phyloP scores from a whole-genome alignment of 2,888 invertebrate species.

The Thereva nobilitata region DNA sequence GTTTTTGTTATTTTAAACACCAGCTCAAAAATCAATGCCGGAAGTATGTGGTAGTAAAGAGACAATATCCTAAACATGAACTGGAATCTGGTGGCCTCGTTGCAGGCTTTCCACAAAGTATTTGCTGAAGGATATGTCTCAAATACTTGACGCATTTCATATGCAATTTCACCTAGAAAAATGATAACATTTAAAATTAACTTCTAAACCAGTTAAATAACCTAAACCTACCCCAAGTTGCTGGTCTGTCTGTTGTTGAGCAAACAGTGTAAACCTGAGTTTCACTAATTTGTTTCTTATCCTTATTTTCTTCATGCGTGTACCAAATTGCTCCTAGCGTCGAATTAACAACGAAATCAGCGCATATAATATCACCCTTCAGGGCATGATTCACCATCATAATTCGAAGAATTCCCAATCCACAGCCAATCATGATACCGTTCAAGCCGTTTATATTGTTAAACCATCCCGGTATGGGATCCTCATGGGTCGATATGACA shows the following conservation, averaged over 20 bases:
- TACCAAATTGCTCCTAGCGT: constrained; percentile 47
- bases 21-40: constrained; percentile 43
- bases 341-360: constrained; percentile 48
- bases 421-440: constrained; percentile 44
- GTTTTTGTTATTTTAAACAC: constrained; percentile 34
- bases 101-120: constrained; percentile 43
- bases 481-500: constrained; percentile 46
- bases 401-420: constrained; percentile 45
- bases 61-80: constrained; percentile 43
- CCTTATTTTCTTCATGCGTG: constrained; percentile 34
- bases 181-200: background rate
- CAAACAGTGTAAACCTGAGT: constrained; percentile 43
- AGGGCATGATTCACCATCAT: constrained; percentile 30
- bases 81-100: constrained; percentile 38
- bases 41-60: constrained; percentile 46
- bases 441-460: constrained; percentile 46
- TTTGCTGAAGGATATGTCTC: constrained; percentile 37
- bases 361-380: constrained; percentile 46
- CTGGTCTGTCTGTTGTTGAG: constrained; percentile 41
- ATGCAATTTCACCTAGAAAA: constrained; percentile 37
- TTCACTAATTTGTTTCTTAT: background rate
- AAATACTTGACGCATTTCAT: constrained; percentile 4
- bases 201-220: no score
- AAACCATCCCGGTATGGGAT: constrained; percentile 47
- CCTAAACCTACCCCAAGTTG: constrained; percentile 40